Evolutionary conservation across 2,888 invertebrate genomes (phyloP), one percentile per base, ranked within the genome.

Genomic region (Zhengitettix transpicula): DNA sequence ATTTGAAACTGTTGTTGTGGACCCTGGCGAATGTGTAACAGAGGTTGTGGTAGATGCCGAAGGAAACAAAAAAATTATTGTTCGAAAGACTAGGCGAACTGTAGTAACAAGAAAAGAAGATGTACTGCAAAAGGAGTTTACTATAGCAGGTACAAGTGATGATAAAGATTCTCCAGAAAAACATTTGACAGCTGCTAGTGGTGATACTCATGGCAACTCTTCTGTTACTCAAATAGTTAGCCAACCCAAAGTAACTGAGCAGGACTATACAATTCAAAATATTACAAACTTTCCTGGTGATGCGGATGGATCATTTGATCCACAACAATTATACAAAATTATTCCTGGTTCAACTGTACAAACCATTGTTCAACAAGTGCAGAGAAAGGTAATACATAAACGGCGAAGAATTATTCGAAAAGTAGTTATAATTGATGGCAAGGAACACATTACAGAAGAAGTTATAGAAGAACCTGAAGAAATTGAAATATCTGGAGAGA

Each of bases 381-480:
- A 88, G 0, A 58, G 87, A 64, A 79, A 84, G 68, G 81, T 88
- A n/a, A 82, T 89, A 8, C 79, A 83, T 62, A 87, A 84, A 66
- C 84, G 84, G 15, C 78, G 85, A 55, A 82, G 85, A 64, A 85
- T 89, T 16, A 85, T 91, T 58, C 80, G 87, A 58, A 82, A 84
- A 65, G 80, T 87, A 3, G 84, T 85, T 0, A 83, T 89, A 9
- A 81, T 90, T 61, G 85, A 91, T 70, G 91, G 91, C 0, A 86
- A 88, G 72, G 91, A 91, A 73, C 85, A 85, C 62, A 80, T 88
- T 0, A 84, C 84, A 10, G 91, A 91, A 72, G 90, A 91, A 74
- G 74, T 90, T 0, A 77, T 90, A 53, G 91, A 91, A 68, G 90
- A 90, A 71, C 91, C 91, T 0, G 90, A 87, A 68, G 83, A 84